phyloP scores from a whole-genome alignment of 2,113 vertebrate genomes.

The Ailurus styani region DNA sequence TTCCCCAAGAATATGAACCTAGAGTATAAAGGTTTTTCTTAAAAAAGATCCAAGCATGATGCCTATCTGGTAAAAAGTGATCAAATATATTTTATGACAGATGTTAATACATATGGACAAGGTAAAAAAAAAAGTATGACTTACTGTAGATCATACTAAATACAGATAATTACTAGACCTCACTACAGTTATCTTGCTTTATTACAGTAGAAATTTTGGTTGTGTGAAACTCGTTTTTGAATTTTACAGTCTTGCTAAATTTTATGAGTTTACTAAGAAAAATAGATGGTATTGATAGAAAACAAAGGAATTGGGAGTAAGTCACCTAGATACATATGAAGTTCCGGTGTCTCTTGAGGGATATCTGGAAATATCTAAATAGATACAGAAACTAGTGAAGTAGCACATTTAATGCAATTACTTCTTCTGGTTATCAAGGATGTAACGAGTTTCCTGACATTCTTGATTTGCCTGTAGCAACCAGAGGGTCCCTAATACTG shows the following conservation, averaged over 20 bases:
- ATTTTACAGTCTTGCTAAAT: neutral
- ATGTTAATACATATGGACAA: neutral
- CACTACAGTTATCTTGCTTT: neutral
- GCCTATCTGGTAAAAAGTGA: neutral
- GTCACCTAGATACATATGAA: neutral
- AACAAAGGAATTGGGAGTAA: neutral
- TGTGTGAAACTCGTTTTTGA: neutral
- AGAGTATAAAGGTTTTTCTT: neutral
- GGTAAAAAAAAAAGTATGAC: neutral
- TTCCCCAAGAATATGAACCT: neutral
- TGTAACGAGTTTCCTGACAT: neutral
- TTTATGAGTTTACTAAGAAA: neutral
- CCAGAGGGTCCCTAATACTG: neutral
- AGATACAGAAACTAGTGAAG: neutral
- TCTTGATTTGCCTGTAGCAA: neutral
- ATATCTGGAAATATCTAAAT: neutral
- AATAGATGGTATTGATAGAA: neutral
- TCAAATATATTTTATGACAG: neutral
- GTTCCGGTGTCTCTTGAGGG: neutral
- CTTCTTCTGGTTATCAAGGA: neutral
- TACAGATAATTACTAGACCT: neutral
- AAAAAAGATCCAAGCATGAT: neutral
- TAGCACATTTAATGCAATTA: neutral
- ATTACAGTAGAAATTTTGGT: neutral
- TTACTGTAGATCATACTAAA: conserved; percentile 2